Conservation (phyloP, 2,113 vertebrate species). For the Maccullochella peelii region DNA sequence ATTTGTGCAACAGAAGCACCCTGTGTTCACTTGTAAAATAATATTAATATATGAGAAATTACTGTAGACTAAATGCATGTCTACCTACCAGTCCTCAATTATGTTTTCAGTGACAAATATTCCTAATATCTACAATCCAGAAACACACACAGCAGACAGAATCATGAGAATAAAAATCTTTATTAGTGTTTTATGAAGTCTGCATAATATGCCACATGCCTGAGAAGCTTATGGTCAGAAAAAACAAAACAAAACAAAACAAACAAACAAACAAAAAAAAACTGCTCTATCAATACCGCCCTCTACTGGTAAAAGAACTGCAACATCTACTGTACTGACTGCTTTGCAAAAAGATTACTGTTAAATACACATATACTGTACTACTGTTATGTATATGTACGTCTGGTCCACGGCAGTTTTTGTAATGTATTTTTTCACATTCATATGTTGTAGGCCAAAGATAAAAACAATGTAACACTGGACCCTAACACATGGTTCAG, state of each 20-base stretch:
- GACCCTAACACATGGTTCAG: constrained; percentile 78
- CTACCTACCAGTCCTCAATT: neutral
- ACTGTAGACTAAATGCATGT: neutral
- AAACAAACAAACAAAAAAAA: constrained; percentile 67
- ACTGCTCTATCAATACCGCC: constrained; percentile 93
- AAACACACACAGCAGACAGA: constrained; percentile 24
- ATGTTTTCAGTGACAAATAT: neutral
- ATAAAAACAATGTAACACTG: constrained; percentile 80
- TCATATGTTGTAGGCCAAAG: constrained; percentile 83
- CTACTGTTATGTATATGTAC: constrained; percentile 85
- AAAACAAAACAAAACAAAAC: constrained; percentile 20
- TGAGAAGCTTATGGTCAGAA: constrained; percentile 93
- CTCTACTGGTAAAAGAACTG: constrained; percentile 90
- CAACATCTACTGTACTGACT: constrained; percentile 85
- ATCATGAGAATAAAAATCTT: constrained; percentile 94
- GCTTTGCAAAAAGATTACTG: constrained; percentile 85
- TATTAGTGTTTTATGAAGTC: constrained; percentile 99
- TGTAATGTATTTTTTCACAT: constrained; percentile 80
- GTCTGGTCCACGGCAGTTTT: constrained; percentile 84
- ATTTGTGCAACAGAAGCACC: neutral
- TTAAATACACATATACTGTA: constrained; percentile 86
- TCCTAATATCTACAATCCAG: neutral
- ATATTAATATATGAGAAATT: too few species aligned
- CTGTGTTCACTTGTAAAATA: neutral
- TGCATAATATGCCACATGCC: constrained; percentile 94